Evolutionary conservation across 2,888 invertebrate genomes (phyloP).

Genomic region (Phortica magna): DNA sequence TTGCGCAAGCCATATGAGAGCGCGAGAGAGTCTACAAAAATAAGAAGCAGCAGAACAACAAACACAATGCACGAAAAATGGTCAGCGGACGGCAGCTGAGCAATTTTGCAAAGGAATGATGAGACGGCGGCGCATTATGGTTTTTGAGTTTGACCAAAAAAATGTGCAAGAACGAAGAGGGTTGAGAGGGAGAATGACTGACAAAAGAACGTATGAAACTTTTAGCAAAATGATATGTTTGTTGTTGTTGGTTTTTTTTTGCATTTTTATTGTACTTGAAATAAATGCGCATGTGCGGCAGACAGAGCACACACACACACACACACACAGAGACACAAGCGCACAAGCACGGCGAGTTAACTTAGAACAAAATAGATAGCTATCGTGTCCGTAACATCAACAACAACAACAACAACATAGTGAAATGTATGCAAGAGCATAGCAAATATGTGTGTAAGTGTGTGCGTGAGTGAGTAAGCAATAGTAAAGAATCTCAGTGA

Average conservation of each 20-base stretch:
- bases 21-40: neutral
- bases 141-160: conserved; percentile 24
- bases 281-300: conserved; percentile 7
- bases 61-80: neutral
- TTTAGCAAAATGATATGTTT: neutral
- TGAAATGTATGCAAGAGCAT: neutral
- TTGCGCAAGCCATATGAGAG: neutral
- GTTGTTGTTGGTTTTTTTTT: neutral
- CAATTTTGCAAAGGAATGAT: neutral
- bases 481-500: neutral
- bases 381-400: conserved; percentile 73
- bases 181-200: too few relatives aligned
- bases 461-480: conserved; percentile 31
- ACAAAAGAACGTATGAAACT: neutral
- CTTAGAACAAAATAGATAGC: conserved; percentile 73
- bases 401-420: conserved; percentile 53
- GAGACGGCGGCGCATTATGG: conserved; percentile 20
- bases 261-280: neutral
- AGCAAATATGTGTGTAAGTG: too few relatives aligned
- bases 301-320: neutral
- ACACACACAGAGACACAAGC: neutral
- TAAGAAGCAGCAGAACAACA: neutral
- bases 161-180: neutral
- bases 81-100: conserved; percentile 10
- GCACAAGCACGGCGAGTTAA: conserved; percentile 34